phyloP scores from a whole-genome alignment of 2,797 vertebrate genomes.

The Pelochelys cantorii region DNA sequence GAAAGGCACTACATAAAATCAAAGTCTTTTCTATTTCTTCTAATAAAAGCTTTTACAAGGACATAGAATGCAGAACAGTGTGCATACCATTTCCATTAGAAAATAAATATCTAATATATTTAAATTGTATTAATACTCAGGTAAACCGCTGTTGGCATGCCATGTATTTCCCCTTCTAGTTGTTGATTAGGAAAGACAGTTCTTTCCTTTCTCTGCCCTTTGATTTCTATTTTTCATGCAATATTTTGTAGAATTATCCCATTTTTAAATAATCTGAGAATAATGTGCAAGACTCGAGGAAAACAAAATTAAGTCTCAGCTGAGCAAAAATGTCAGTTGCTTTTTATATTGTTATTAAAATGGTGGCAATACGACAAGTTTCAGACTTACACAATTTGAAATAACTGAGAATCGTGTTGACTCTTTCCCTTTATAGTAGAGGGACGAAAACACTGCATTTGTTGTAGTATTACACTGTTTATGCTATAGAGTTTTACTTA shows the following conservation, averaged over 20 bases:
- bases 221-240: not conserved
- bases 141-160: fast-evolving
- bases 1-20: not conserved
- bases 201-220: not conserved
- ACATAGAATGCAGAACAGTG: not conserved
- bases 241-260: not conserved
- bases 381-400: not conserved
- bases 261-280: not conserved
- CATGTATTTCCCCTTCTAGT: not conserved
- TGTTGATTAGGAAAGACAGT: not conserved
- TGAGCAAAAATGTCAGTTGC: not conserved
- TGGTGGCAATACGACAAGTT: not conserved
- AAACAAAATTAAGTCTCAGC: not conserved
- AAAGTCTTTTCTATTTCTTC: not conserved
- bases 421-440: not conserved
- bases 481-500: not conserved
- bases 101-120: not conserved
- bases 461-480: not conserved
- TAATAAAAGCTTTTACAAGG: not conserved
- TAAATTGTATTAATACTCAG: not conserved
- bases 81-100: constrained; percentile 11
- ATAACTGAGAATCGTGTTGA: not conserved
- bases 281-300: not conserved
- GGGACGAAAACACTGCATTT: not conserved
- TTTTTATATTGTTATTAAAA: not conserved